Percentiles rank a stretch among this genome's conserved stretches.
phyloP scores from a whole-genome alignment of 2,797 vertebrate species.

The Uromys caudimaculatus region DNA sequence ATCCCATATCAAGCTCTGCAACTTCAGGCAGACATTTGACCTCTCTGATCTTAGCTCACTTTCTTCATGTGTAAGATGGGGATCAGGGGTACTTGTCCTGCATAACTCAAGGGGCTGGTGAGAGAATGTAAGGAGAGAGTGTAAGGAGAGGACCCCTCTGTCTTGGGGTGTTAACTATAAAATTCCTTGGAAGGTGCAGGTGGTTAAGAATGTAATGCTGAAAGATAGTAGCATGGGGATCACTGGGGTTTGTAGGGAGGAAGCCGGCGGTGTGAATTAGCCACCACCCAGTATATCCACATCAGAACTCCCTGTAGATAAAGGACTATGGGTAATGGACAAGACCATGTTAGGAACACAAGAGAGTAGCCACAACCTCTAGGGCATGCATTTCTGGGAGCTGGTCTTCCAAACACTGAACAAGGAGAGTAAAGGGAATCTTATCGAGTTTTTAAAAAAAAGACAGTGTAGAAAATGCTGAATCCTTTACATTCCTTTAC shows the following conservation, averaged over 20 bases:
- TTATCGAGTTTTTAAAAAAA: neutral
- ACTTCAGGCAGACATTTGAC: neutral
- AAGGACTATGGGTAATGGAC: neutral
- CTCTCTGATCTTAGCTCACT: constrained; percentile 44
- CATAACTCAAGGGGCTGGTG: neutral
- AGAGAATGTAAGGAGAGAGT: neutral
- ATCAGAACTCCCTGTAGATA: neutral
- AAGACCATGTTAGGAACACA: neutral
- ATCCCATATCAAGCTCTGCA: neutral
- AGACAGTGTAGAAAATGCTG: neutral
- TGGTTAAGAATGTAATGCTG: neutral
- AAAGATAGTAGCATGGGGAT: neutral
- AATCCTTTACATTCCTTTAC: neutral
- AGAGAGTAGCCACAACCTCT: neutral
- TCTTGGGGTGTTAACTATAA: neutral
- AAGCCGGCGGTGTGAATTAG: neutral
- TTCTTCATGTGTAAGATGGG: constrained; percentile 13
- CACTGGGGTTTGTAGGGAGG: neutral
- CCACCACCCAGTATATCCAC: neutral
- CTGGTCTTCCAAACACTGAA: constrained; percentile 22
- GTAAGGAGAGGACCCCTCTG: neutral
- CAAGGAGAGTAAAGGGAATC: constrained; percentile 23
- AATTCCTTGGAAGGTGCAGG: neutral
- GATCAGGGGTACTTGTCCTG: neutral
- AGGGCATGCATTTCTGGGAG: neutral